A percentile compares a stretch with the other conserved stretches of the same genome.
Evolutionary conservation across 2,888 invertebrate genomes (phyloP).

Genomic region (Pristionchus fissidentatus): DNA sequence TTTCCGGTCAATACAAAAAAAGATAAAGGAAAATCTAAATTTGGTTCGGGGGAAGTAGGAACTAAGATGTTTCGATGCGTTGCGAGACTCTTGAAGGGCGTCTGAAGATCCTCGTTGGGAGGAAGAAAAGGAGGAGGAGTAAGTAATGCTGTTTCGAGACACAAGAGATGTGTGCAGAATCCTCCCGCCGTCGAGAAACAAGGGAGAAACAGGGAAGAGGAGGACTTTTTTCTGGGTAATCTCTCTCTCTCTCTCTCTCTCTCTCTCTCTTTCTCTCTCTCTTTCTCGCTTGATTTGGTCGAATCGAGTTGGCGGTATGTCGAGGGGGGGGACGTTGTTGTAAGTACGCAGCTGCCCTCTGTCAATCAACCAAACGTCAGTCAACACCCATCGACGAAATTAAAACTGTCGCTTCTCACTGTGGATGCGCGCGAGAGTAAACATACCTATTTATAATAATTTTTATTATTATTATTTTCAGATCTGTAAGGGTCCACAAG

Average conservation of each 20-base stretch:
- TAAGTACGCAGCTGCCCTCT: neutral
- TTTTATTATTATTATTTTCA: no score
- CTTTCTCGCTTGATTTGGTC: conserved; percentile 41
- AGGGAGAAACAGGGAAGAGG: neutral
- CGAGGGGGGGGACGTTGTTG: no score
- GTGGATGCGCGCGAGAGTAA: no score
- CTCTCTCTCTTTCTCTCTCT: no score
- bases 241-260: conserved; percentile 12
- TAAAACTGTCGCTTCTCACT: no score
- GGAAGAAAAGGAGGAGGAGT: conserved; percentile 30
- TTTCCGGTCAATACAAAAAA: no score
- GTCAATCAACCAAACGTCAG: conserved; percentile 22
- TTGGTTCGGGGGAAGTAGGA: no score
- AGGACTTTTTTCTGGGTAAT: neutral
- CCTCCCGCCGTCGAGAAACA: conserved; percentile 9
- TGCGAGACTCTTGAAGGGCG: neutral
- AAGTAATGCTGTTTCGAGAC: conserved; percentile 19
- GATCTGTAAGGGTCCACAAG: no score
- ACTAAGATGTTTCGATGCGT: neutral
- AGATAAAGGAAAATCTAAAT: no score
- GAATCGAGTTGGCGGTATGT: conserved; percentile 26
- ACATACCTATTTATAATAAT: no score
- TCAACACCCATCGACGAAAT: no score
- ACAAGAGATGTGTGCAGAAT: conserved; percentile 38
- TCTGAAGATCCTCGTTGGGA: conserved; percentile 22